These are phyloP conservation scores for Oxyura jamaicensis DNA, from an alignment of 2,113 vertebrate genomes.

Conservation along the genomic window DNA sequence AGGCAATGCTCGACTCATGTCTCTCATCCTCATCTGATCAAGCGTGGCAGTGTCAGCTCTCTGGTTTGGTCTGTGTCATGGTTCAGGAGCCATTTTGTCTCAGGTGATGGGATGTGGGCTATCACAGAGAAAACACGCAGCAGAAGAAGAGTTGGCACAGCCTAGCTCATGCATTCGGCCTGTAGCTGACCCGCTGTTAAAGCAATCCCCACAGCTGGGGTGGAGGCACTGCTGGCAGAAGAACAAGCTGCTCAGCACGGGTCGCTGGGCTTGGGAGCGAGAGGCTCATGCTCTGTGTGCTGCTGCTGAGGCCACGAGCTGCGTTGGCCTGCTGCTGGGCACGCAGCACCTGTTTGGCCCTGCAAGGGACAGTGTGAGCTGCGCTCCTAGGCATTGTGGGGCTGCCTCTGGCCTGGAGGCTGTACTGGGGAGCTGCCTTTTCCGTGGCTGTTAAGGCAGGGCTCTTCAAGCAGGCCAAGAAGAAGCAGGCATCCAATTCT, in stretches of 20 bases:
- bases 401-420: rapidly evolving
- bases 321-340: neutral
- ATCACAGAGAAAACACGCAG: neutral
- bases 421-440: neutral
- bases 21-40: neutral
- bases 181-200: neutral
- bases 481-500: neutral
- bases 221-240: neutral
- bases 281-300: neutral
- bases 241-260: neutral
- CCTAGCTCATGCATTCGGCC: neutral
- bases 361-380: neutral
- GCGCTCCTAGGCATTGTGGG: neutral
- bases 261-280: neutral
- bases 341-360: neutral
- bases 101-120: neutral
- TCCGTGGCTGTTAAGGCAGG: neutral
- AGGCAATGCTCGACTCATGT: neutral
- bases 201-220: neutral
- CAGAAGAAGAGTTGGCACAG: neutral
- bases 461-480: neutral
- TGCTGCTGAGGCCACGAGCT: neutral
- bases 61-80: neutral
- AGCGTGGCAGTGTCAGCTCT: neutral
- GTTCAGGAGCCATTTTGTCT: neutral